These are phyloP conservation scores for Eupithecia subfuscata DNA, from an alignment of 2,888 invertebrate species.

Conservation along the genomic window DNA sequence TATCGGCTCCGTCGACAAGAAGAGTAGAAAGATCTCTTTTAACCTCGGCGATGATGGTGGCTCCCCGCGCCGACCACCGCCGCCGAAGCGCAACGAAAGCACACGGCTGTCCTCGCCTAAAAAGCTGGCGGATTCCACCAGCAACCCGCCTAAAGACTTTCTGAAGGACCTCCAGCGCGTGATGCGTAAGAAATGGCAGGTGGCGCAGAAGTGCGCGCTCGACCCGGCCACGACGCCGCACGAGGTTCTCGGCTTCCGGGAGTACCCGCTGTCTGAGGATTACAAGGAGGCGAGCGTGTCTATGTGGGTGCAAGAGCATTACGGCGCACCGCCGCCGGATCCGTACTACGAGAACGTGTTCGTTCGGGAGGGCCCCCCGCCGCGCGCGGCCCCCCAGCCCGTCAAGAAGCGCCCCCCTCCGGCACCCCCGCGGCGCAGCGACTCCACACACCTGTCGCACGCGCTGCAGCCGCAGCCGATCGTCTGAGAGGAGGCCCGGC, in stretches of 20 bases:
- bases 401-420: conserved; percentile 92
- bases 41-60: conserved; percentile 83
- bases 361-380: conserved; percentile 59
- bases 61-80: conserved; percentile 87
- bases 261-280: conserved; percentile 89
- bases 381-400: conserved; percentile 69
- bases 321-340: conserved; percentile 87
- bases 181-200: conserved; percentile 97
- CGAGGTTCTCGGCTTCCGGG: conserved; percentile 95
- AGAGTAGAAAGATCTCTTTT: conserved; percentile 87
- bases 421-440: conserved; percentile 94
- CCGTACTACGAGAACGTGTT: conserved; percentile 91
- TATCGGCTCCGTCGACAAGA: conserved; percentile 76
- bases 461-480: conserved; percentile 66
- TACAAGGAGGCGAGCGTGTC: conserved; percentile 93
- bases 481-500: conserved; percentile 54
- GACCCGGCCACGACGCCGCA: conserved; percentile 95
- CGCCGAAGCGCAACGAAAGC: conserved; percentile 90
- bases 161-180: conserved; percentile 95
- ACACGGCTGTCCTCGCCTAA: conserved; percentile 90
- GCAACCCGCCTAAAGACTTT: conserved; percentile 92
- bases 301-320: conserved; percentile 95
- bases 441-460: conserved; percentile 80
- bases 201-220: conserved; percentile 95
- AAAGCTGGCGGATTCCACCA: conserved; percentile 88